phyloP scores from a whole-genome alignment of 2,888 invertebrate genomes.

The Dromius quadrimaculatus region DNA sequence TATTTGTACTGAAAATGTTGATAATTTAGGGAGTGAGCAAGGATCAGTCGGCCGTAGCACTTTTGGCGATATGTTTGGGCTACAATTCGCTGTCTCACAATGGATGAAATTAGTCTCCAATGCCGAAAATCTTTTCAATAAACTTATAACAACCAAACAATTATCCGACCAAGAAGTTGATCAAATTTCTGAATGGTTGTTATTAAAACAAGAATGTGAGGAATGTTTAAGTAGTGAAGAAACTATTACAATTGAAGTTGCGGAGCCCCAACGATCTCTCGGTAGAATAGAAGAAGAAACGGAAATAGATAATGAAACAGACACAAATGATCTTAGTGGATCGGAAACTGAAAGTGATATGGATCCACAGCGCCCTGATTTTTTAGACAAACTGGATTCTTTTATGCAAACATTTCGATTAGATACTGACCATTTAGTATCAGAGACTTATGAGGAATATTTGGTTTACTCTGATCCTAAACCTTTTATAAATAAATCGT shows the following conservation, averaged over 20 bases:
- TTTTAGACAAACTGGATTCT: constrained; percentile 79
- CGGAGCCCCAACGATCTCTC: constrained; percentile 69
- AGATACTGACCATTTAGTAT: constrained; percentile 77
- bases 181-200: constrained; percentile 86
- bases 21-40: constrained; percentile 47
- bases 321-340: constrained; percentile 58
- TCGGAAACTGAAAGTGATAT: constrained; percentile 58
- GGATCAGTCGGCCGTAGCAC: constrained; percentile 54
- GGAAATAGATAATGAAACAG: constrained; percentile 66
- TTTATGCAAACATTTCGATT: constrained; percentile 79
- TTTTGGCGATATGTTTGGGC: constrained; percentile 72
- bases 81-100: constrained; percentile 86
- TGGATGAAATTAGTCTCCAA: constrained; percentile 86
- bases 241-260: constrained; percentile 64
- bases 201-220: constrained; percentile 88
- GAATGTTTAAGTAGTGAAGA: constrained; percentile 79
- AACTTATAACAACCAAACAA: constrained; percentile 77
- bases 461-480: constrained; percentile 61
- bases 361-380: constrained; percentile 72
- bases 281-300: constrained; percentile 70
- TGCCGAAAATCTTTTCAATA: constrained; percentile 86
- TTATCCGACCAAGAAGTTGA: constrained; percentile 79
- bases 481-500: constrained; percentile 4
- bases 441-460: constrained; percentile 73
- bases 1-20: constrained; percentile 43